Evolutionary conservation across 2,888 invertebrate species (phyloP).

Genomic region (Punctoribates punctum): DNA sequence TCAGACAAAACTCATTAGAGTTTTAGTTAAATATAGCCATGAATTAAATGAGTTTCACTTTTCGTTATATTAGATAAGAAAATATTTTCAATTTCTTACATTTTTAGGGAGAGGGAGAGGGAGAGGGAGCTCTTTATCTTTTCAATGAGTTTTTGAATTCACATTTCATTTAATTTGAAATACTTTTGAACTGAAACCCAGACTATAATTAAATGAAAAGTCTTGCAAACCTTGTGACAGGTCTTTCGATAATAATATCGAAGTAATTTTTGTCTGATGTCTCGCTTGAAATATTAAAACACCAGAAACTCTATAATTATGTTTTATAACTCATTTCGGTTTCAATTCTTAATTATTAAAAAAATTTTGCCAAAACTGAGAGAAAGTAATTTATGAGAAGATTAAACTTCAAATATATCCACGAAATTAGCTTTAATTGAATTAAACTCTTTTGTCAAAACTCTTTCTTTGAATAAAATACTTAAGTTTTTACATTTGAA

Average conservation of each 20-base stretch:
- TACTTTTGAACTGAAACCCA: neutral
- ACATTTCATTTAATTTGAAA: constrained; percentile 5
- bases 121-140: neutral
- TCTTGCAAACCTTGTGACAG: neutral
- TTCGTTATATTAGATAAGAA: neutral
- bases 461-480: too few species aligned
- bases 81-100: too few species aligned
- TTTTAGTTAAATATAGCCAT: neutral
- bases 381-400: too few species aligned
- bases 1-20: neutral
- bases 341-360: too few species aligned
- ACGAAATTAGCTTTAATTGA: too few species aligned
- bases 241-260: neutral
- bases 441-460: too few species aligned
- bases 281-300: neutral
- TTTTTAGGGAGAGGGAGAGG: neutral
- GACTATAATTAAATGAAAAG: neutral
- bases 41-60: neutral
- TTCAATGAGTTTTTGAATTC: neutral
- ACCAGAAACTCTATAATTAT: neutral
- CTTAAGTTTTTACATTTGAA: too few species aligned
- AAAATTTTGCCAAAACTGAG: too few species aligned
- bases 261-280: neutral
- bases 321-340: neutral
- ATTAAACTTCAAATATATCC: too few species aligned